Evolutionary conservation across 2,888 invertebrate genomes (phyloP).

Genomic region (Blera fallax): DNA sequence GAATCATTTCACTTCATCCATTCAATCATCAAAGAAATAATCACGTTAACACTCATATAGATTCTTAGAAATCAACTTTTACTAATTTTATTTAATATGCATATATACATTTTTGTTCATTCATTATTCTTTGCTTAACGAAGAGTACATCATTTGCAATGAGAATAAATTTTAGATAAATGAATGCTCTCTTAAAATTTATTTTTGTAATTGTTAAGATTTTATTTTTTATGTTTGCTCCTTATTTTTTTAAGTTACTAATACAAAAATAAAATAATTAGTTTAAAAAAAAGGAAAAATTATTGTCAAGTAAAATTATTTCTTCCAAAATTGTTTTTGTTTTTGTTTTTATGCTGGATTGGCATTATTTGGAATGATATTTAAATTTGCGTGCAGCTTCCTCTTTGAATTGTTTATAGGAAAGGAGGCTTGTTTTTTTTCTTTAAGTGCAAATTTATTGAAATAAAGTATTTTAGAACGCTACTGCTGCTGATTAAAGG

Average conservation of each 20-base stretch:
- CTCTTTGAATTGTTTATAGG: too few relatives aligned
- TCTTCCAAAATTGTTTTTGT: not conserved
- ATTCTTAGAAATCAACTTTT: constrained; percentile 1
- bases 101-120: not conserved
- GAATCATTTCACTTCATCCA: constrained; percentile 34
- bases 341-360: not conserved
- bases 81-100: constrained; percentile 22
- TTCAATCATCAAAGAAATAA: constrained; percentile 1
- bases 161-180: constrained; percentile 49
- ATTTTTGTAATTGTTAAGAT: constrained; percentile 39
- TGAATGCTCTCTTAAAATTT: constrained; percentile 41
- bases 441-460: too few relatives aligned
- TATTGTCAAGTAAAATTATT: not conserved
- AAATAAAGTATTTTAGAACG: too few relatives aligned
- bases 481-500: too few relatives aligned
- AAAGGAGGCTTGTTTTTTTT: too few relatives aligned
- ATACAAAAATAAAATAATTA: constrained; percentile 45
- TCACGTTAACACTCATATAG: constrained; percentile 33
- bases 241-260: constrained; percentile 50
- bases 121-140: constrained; percentile 12
- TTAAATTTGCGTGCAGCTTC: not conserved
- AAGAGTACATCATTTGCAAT: constrained; percentile 18
- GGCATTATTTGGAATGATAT: not conserved
- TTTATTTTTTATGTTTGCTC: constrained; percentile 39
- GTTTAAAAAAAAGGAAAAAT: constrained; percentile 6